Conservation (phyloP, 2,113 vertebrate species). For the Tretioscincus oriximinensis region DNA sequence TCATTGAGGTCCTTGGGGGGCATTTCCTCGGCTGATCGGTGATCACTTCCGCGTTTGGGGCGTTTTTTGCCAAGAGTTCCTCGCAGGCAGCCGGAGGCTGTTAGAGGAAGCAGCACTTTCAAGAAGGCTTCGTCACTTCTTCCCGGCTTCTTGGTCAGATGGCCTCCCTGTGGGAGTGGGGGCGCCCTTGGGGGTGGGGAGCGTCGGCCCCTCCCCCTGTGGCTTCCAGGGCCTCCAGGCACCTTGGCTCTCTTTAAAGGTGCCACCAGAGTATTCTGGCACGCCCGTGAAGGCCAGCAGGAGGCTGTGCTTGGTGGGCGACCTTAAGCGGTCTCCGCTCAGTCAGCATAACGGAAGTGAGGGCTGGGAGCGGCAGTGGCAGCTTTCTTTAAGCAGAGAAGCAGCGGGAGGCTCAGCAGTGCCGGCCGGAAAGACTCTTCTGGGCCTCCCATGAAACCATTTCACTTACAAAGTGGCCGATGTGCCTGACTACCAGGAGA, state of each 20-base stretch:
- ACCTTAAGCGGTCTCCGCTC: conserved; percentile 22
- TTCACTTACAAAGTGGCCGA: neutral
- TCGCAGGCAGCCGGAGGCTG: too few species aligned
- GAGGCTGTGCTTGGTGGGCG: neutral
- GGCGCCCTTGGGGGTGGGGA: too few species aligned
- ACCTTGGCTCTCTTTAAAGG: conserved; percentile 53
- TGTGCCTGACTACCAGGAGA: too few species aligned
- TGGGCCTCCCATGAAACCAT: neutral
- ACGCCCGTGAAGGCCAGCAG: neutral
- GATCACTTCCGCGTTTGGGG: neutral
- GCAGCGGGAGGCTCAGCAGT: accelerated
- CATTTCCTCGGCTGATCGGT: neutral
- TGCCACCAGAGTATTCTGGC: neutral
- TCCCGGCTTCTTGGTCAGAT: neutral
- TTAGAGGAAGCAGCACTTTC: neutral
- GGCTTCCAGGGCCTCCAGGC: neutral
- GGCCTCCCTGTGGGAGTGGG: neutral
- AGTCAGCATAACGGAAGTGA: conserved; percentile 31
- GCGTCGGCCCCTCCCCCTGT: neutral
- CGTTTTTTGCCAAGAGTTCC: too few species aligned
- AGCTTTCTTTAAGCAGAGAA: conserved; percentile 24
- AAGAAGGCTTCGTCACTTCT: neutral
- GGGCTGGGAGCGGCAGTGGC: conserved; percentile 18
- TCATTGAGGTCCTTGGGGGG: neutral
- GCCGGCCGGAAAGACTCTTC: neutral